Evolutionary conservation across 2,888 invertebrate species (phyloP).

Genomic region (Neoitamus cyanurus): DNA sequence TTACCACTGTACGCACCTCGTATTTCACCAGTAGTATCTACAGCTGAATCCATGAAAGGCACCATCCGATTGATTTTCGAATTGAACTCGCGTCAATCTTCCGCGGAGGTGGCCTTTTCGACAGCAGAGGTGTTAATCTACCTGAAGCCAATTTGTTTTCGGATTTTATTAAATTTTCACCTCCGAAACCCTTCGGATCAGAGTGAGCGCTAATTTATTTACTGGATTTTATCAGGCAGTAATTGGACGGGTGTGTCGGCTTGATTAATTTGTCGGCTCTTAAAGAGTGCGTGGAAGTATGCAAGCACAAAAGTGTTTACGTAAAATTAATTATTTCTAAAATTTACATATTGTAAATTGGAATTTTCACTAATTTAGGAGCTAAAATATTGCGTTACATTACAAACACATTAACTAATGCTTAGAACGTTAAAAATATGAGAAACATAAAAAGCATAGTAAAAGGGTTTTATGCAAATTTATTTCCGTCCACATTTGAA

Average conservation of each 20-base stretch:
- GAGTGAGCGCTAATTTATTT: neutral
- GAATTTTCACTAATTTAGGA: too few species aligned
- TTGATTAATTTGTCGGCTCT: neutral
- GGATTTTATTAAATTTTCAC: neutral
- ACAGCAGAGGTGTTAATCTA: constrained; percentile 2
- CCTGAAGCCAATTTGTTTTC: neutral
- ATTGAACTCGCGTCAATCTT: neutral
- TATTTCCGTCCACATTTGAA: neutral
- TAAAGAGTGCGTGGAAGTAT: neutral
- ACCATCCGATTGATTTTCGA: neutral
- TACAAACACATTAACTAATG: neutral
- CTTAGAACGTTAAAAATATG: too few species aligned
- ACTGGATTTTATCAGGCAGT: neutral
- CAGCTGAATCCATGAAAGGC: neutral
- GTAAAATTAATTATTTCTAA: too few species aligned
- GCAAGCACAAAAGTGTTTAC: neutral
- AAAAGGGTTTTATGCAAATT: neutral
- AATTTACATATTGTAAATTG: too few species aligned
- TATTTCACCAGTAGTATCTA: neutral
- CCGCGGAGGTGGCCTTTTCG: neutral
- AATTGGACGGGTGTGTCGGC: neutral
- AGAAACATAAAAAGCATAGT: neutral
- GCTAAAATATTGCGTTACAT: too few species aligned
- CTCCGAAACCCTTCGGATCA: neutral
- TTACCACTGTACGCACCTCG: neutral